Percentiles rank a stretch among this genome's conserved stretches.
These are phyloP conservation scores for Cantharis rustica DNA, from an alignment of 2,888 invertebrate genomes.

Conservation along the genomic window DNA sequence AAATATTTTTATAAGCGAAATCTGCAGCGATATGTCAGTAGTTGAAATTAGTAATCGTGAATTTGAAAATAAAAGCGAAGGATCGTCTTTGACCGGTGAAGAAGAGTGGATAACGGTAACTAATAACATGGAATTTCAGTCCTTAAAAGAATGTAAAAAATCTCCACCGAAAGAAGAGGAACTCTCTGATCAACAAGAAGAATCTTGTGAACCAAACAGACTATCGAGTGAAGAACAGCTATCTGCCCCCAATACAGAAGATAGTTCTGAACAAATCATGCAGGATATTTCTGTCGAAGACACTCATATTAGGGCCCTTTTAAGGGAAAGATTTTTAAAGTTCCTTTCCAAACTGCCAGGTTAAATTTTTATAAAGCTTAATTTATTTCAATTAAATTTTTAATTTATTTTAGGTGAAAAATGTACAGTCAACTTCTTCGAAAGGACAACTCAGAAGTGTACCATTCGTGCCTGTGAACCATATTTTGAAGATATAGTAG, in stretches of 20 bases:
- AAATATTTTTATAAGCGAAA: not conserved
- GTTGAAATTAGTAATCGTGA: not conserved
- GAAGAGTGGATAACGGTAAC: not conserved
- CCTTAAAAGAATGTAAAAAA: not conserved
- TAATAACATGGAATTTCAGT: not conserved
- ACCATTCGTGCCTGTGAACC: constrained; percentile 47
- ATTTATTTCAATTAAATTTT: not conserved
- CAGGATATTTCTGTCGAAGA: constrained; percentile 14
- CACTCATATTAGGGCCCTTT: constrained; percentile 43
- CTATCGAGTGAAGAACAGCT: not conserved
- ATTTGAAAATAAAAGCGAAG: not conserved
- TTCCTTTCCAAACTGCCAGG: constrained; percentile 47
- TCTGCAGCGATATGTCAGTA: not conserved
- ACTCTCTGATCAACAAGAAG: not conserved
- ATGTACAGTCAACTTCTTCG: constrained; percentile 45
- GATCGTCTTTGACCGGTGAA: not conserved
- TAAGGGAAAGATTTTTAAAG: constrained; percentile 47
- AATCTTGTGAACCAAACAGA: not conserved
- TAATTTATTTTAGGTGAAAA: constrained; percentile 32
- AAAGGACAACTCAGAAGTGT: constrained; percentile 45
- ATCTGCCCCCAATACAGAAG: not conserved
- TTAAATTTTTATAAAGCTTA: constrained; percentile 25
- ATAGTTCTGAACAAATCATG: not conserved
- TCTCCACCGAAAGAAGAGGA: not conserved
- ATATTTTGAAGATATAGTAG: constrained; percentile 47